A percentile compares a stretch with the other conserved stretches of the same genome.
Conservation (phyloP, 2,888 invertebrate species). For the Drosophila helvetica region DNA sequence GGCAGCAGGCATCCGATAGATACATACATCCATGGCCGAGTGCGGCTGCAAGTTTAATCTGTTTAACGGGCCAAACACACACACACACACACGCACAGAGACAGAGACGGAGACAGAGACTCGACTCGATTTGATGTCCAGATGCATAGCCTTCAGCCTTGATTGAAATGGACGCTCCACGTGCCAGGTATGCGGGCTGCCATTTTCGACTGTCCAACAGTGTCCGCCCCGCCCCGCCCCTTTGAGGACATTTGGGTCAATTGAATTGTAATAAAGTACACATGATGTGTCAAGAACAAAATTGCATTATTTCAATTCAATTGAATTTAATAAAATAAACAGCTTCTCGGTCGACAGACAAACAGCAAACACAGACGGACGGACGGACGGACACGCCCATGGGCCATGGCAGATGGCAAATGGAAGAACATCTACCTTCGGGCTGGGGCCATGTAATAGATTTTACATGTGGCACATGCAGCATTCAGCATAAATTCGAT, state of each 20-base stretch:
- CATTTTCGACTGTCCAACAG: slow-evolving; percentile 30
- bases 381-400: slow-evolving; percentile 2
- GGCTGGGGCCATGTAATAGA: neutral
- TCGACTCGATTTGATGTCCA: slow-evolving; percentile 12
- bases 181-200: slow-evolving; percentile 12
- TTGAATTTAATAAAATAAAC: slow-evolving; percentile 59
- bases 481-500: too few relatives aligned
- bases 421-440: slow-evolving; percentile 32
- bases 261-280: slow-evolving; percentile 63
- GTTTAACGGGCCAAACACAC: slow-evolving; percentile 28
- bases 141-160: slow-evolving; percentile 50
- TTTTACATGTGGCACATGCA: neutral
- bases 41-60: slow-evolving; percentile 33
- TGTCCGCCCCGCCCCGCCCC: neutral
- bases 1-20: slow-evolving; percentile 2
- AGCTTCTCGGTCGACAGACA: slow-evolving; percentile 29
- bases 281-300: slow-evolving; percentile 52
- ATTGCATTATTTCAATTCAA: slow-evolving; percentile 45
- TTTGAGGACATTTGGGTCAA: slow-evolving; percentile 69
- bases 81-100: neutral
- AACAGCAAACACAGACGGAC: slow-evolving; percentile 20
- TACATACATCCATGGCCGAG: slow-evolving; percentile 8
- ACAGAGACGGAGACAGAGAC: neutral
- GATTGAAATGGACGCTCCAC: slow-evolving; percentile 56
- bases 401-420: neutral